A percentile compares a stretch with the other conserved stretches of the same genome.
Conservation (phyloP, 2,888 invertebrate genomes). For the Xiphydria camelus region DNA sequence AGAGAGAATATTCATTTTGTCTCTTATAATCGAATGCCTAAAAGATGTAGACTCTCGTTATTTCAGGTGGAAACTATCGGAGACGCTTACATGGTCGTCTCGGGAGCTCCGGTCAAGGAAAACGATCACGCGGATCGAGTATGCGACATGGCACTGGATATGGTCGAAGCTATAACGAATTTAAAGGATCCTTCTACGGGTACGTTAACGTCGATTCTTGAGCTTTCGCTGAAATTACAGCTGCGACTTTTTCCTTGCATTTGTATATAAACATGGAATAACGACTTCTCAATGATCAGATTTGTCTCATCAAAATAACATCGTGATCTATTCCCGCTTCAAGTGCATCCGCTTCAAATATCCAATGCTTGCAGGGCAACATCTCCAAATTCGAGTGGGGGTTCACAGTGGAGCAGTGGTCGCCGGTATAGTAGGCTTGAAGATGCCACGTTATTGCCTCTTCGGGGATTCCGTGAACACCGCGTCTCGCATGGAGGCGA, state of each 20-base stretch:
- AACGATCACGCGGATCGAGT: constrained; percentile 89
- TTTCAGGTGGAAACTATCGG: constrained; percentile 93
- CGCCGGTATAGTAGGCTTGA: constrained; percentile 90
- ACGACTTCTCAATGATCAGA: too few relatives aligned
- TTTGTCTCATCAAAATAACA: too few relatives aligned
- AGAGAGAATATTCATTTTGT: not conserved
- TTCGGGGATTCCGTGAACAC: constrained; percentile 93
- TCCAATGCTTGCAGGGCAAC: constrained; percentile 65
- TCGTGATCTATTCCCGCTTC: too few relatives aligned
- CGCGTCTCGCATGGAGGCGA: constrained; percentile 91
- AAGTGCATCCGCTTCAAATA: not conserved
- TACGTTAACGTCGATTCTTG: too few relatives aligned
- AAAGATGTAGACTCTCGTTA: too few relatives aligned
- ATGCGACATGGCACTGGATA: constrained; percentile 94
- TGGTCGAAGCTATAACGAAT: constrained; percentile 91
- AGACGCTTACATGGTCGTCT: constrained; percentile 98
- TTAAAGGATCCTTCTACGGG: constrained; percentile 92
- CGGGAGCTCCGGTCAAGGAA: constrained; percentile 91
- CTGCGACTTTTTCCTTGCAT: not conserved
- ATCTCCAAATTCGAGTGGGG: constrained; percentile 81
- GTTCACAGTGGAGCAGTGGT: constrained; percentile 91
- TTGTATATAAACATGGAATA: too few relatives aligned
- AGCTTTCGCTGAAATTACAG: too few relatives aligned
- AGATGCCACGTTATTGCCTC: constrained; percentile 83
- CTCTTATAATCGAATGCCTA: not conserved